A percentile compares a stretch with the other conserved stretches of the same genome.
These are phyloP conservation scores for Ophonus ardosiacus DNA, from an alignment of 2,888 invertebrate species.

Conservation along the genomic window DNA sequence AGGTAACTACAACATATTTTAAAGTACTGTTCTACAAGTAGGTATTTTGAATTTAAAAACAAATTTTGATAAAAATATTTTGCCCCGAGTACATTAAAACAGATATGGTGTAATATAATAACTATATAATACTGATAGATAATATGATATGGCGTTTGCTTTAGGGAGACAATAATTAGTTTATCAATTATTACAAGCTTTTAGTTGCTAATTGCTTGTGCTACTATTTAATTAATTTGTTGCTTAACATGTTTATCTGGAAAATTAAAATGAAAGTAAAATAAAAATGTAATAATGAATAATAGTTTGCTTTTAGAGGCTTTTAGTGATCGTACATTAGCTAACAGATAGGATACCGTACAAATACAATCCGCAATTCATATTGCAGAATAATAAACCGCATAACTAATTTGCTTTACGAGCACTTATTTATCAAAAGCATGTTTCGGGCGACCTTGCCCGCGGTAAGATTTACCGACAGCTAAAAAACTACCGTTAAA, in stretches of 20 bases:
- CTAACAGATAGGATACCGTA: not conserved
- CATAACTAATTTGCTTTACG: slow-evolving; percentile 26
- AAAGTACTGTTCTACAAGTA: no score
- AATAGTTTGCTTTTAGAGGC: not conserved
- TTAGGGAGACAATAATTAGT: no score
- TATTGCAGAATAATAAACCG: not conserved
- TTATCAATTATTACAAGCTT: not conserved
- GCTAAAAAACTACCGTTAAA: slow-evolving; percentile 49
- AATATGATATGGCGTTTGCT: no score
- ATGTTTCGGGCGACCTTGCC: slow-evolving; percentile 38
- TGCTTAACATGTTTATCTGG: not conserved
- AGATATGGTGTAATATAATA: no score
- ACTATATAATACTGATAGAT: no score
- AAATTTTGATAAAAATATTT: no score
- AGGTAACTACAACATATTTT: no score
- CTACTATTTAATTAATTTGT: not conserved
- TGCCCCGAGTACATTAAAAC: no score
- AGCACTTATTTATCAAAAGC: slow-evolving; percentile 41
- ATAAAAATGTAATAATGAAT: not conserved
- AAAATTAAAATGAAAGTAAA: not conserved
- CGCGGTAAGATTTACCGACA: slow-evolving; percentile 22
- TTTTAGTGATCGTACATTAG: slow-evolving; percentile 9
- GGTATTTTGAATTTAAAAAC: no score
- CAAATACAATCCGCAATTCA: slow-evolving; percentile 28
- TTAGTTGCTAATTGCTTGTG: not conserved